Percentiles rank a stretch among this genome's conserved stretches.
phyloP scores from a whole-genome alignment of 2,888 invertebrate species.

The Callosobruchus maculatus region DNA sequence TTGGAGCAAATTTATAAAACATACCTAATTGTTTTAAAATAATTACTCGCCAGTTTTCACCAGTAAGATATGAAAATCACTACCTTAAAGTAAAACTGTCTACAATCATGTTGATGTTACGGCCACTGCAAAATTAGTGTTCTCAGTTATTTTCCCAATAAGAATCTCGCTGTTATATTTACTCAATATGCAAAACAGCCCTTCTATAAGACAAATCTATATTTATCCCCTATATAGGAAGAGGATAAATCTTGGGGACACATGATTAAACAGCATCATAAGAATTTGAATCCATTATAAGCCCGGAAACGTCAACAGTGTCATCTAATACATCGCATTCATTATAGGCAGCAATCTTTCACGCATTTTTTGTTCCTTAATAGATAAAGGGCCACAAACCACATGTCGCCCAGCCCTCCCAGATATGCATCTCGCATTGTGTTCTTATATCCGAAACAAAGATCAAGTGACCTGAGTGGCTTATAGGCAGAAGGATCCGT shows the following conservation, averaged over 20 bases:
- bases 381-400: neutral
- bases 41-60: too few species aligned
- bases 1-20: too few species aligned
- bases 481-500: neutral
- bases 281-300: neutral
- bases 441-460: neutral
- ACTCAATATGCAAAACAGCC: neutral
- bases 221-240: neutral
- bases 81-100: too few species aligned
- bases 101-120: too few species aligned
- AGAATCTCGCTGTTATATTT: too few species aligned
- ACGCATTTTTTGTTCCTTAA: constrained; percentile 9
- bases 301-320: neutral
- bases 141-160: too few species aligned
- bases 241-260: neutral
- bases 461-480: neutral
- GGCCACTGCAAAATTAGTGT: too few species aligned
- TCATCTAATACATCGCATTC: neutral
- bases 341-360: constrained; percentile 8
- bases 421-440: neutral
- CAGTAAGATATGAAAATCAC: too few species aligned
- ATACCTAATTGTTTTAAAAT: too few species aligned
- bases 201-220: neutral
- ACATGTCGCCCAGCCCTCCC: neutral
- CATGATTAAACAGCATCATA: neutral